Evolutionary conservation across 2,888 invertebrate species (phyloP).

Genomic region (Cephus pygmeus): DNA sequence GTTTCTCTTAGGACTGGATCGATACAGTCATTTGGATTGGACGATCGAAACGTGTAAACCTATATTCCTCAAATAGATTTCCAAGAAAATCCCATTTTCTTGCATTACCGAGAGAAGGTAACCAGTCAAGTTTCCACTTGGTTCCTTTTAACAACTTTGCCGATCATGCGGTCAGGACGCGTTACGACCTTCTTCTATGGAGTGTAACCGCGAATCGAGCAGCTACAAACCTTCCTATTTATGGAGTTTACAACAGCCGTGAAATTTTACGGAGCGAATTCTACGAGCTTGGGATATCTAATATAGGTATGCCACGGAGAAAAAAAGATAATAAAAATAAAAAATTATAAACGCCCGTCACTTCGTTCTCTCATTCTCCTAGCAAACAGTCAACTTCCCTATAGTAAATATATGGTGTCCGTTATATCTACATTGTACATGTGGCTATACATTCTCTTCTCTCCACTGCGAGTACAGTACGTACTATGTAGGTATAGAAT

Average conservation of each 20-base stretch:
- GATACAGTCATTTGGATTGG: neutral
- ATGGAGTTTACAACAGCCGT: conserved; percentile 39
- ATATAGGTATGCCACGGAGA: conserved; percentile 13
- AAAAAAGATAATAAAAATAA: conserved; percentile 13
- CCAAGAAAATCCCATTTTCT: neutral
- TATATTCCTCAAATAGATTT: neutral
- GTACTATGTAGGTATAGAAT: neutral
- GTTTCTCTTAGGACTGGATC: neutral
- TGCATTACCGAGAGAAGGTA: neutral
- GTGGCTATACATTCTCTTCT: neutral
- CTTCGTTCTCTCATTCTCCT: conserved; percentile 21
- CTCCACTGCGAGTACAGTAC: neutral
- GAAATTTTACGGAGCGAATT: conserved; percentile 39
- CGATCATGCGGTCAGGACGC: neutral
- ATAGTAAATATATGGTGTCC: neutral
- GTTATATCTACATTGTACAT: neutral
- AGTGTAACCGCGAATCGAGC: neutral
- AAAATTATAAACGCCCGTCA: conserved; percentile 18
- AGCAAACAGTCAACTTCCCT: neutral
- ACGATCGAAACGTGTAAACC: neutral
- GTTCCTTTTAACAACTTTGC: neutral
- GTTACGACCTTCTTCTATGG: neutral
- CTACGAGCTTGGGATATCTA: conserved; percentile 20
- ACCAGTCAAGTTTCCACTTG: neutral
- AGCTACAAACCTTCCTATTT: conserved; percentile 29